Evolutionary conservation across 1,140 invertebrate genomes (phyloP).

Genomic region (Leptopilina boulardi): DNA sequence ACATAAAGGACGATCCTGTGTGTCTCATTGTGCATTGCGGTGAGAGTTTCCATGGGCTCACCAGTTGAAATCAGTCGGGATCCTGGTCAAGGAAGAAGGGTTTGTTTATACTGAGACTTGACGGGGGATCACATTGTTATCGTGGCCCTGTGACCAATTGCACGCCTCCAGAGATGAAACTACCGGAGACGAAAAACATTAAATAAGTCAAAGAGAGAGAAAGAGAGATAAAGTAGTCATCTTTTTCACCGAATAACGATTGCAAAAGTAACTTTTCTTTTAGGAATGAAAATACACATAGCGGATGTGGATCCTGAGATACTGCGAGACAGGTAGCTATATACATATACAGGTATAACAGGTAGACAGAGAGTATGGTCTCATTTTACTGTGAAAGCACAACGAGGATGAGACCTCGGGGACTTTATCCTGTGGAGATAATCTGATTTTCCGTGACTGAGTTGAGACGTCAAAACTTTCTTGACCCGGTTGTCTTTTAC

Average conservation of each 20-base stretch:
- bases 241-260: constrained; percentile 53
- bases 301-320: constrained; percentile 4
- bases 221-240: constrained; percentile 46
- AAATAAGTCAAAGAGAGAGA: too few relatives aligned
- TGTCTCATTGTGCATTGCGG: constrained; percentile 58
- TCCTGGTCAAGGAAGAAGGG: constrained; percentile 53
- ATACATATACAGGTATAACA: background rate
- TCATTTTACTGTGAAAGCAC: constrained; percentile 39
- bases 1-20: constrained; percentile 45
- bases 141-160: constrained; percentile 65
- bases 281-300: background rate
- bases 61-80: constrained; percentile 31
- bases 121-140: constrained; percentile 58
- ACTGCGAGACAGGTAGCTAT: constrained; percentile 55
- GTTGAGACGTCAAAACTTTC: constrained; percentile 70
- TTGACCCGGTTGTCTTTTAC: constrained; percentile 53
- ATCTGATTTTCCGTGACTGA: constrained; percentile 71
- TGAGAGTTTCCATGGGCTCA: constrained; percentile 47
- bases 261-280: constrained; percentile 26
- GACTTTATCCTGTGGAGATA: constrained; percentile 63
- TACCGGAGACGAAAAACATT: too few relatives aligned
- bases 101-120: constrained; percentile 64
- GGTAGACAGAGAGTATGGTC: constrained; percentile 32
- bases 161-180: constrained; percentile 38
- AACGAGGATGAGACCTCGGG: constrained; percentile 38